phyloP scores from a whole-genome alignment of 2,797 vertebrate species.

The Siniperca obscura region DNA sequence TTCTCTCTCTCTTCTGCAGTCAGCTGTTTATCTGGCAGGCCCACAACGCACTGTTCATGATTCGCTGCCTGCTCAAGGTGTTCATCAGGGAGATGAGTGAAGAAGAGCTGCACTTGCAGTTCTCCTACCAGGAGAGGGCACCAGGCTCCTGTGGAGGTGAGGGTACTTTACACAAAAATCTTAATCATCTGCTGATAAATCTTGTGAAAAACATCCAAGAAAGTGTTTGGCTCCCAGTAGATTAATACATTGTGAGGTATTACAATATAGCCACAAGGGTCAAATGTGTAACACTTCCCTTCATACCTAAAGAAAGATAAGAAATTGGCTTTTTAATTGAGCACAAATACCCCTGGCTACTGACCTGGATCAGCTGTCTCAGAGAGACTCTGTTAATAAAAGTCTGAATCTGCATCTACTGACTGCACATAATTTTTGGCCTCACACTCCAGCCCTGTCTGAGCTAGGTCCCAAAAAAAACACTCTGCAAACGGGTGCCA shows the following conservation, averaged over 20 bases:
- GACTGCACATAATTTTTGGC: slow-evolving; percentile 12
- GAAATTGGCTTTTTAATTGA: slow-evolving; percentile 58
- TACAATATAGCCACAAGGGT: slow-evolving; percentile 33
- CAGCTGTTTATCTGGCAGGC: slow-evolving; percentile 99
- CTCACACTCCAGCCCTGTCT: slow-evolving; percentile 5
- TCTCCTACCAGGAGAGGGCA: slow-evolving; percentile 91
- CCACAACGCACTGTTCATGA: slow-evolving; percentile 97
- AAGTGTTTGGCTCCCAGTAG: slow-evolving; percentile 5
- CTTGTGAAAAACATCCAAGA: not conserved
- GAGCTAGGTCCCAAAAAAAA: not conserved
- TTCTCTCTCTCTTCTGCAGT: slow-evolving; percentile 83
- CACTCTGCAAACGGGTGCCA: not conserved
- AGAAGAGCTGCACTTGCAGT: slow-evolving; percentile 93
- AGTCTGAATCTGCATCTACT: slow-evolving; percentile 12
- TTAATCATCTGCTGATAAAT: slow-evolving; percentile 8
- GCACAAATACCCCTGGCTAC: slow-evolving; percentile 37
- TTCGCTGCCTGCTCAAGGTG: slow-evolving; percentile 96
- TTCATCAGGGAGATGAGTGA: slow-evolving; percentile 94
- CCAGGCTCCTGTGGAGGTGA: slow-evolving; percentile 86
- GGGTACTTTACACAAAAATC: not conserved
- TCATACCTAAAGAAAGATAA: slow-evolving; percentile 39
- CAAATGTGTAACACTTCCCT: slow-evolving; percentile 27
- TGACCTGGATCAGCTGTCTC: slow-evolving; percentile 61
- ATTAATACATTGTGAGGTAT: slow-evolving; percentile 34
- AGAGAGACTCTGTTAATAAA: slow-evolving; percentile 46